These are phyloP conservation scores for Chrysaora quinquecirrha DNA, from an alignment of 30 jellyfish, hydroid and myxozoan species.

Conservation along the genomic window DNA sequence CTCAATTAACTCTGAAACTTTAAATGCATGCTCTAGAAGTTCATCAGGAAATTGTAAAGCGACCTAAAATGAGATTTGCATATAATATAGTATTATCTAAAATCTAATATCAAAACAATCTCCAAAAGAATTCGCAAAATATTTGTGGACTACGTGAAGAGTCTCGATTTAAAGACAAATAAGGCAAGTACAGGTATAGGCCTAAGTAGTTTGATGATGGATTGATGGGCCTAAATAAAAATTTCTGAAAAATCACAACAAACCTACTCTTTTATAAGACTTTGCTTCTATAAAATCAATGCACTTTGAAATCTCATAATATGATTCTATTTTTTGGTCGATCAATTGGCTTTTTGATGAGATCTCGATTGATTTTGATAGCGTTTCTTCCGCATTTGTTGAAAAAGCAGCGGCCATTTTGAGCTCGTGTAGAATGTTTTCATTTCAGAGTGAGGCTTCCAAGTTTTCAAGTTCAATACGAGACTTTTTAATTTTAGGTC, in stretches of 20 bases:
- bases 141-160: too few relatives aligned
- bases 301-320: slow-evolving; percentile 72
- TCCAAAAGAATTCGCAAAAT: too few relatives aligned
- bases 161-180: too few relatives aligned
- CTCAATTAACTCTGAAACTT: slow-evolving; percentile 44
- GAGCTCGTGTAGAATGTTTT: not conserved
- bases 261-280: slow-evolving; percentile 58
- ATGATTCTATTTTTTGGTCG: slow-evolving; percentile 35
- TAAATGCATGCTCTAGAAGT: slow-evolving; percentile 57
- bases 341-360: not conserved
- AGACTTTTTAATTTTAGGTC: too few relatives aligned
- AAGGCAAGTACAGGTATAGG: too few relatives aligned
- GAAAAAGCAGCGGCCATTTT: slow-evolving; percentile 62
- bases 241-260: too few relatives aligned
- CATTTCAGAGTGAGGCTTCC: too few relatives aligned
- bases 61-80: slow-evolving; percentile 41
- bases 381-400: slow-evolving; percentile 40
- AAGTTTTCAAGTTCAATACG: too few relatives aligned
- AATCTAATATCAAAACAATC: too few relatives aligned
- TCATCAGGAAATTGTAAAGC: slow-evolving; percentile 99
- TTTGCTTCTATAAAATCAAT: slow-evolving; percentile 49
- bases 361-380: slow-evolving; percentile 21
- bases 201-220: too few relatives aligned
- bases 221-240: too few relatives aligned
- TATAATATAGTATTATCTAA: too few relatives aligned